Percentiles rank a stretch among this genome's conserved stretches.
These are phyloP conservation scores for Anticlea derivata DNA, from an alignment of 2,888 invertebrate genomes.

Conservation along the genomic window DNA sequence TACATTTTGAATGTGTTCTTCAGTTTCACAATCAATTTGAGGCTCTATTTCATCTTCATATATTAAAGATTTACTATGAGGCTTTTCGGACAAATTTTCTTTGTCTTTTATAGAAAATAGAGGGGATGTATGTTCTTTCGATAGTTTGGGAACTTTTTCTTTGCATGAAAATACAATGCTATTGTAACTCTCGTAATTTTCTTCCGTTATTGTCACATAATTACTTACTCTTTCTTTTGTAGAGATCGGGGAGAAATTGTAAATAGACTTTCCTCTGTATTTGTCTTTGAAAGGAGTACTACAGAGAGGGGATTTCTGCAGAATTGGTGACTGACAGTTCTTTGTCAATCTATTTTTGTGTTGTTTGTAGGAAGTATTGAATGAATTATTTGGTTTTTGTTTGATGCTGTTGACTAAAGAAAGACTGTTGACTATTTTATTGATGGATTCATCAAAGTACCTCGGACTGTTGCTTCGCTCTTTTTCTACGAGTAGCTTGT, in stretches of 20 bases:
- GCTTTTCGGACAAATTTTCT: background rate
- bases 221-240: slow-evolving; percentile 38
- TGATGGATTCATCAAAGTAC: slow-evolving; percentile 61
- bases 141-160: slow-evolving; percentile 27
- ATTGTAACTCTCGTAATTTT: slow-evolving; percentile 40
- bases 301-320: slow-evolving; percentile 60
- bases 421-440: slow-evolving; percentile 59
- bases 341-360: slow-evolving; percentile 48
- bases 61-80: slow-evolving; percentile 8
- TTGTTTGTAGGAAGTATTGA: slow-evolving; percentile 38
- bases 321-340: slow-evolving; percentile 46
- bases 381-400: slow-evolving; percentile 38
- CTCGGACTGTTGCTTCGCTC: slow-evolving; percentile 43
- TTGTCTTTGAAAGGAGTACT: slow-evolving; percentile 73
- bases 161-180: slow-evolving; percentile 40
- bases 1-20: slow-evolving; percentile 8
- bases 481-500: slow-evolving; percentile 63
- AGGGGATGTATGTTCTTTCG: slow-evolving; percentile 13
- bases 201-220: slow-evolving; percentile 41
- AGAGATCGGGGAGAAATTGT: slow-evolving; percentile 68
- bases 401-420: slow-evolving; percentile 52
- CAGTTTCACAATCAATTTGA: background rate
- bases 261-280: slow-evolving; percentile 69
- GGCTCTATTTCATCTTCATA: slow-evolving; percentile 11
- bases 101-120: background rate